Evolutionary conservation across 2,113 vertebrate species (phyloP), one percentile per base, ranked within the genome.

Genomic region (Alligator sinensis): DNA sequence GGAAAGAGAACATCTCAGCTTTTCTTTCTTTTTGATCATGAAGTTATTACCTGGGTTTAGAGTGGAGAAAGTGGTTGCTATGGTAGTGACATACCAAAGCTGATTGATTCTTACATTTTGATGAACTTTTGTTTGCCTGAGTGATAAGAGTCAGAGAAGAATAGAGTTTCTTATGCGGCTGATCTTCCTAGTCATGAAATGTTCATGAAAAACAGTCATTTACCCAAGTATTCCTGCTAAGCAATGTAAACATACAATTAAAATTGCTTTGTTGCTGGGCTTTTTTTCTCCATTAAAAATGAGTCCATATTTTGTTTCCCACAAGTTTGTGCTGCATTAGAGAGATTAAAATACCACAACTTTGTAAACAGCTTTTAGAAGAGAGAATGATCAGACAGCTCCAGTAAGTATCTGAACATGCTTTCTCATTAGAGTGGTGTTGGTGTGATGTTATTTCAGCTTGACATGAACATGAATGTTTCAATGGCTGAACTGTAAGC

Each of bases 401-500:
- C 77, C 75, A 87, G 68, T 47, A 90, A 94, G 77, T 88, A 62
- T 84, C 83, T 94, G 75, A 97, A 96, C 61, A 5, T 11, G 79
- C 62, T 91, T 95, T 93, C 85, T 88, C 1, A 0, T 86, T 93
- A 87, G 58, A 30, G 60, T 80, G 86, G 60, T 72, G 74, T 86
- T 87, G 75, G 55, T 90, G 86, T 93, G 59, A 95, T 92, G 89
- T 57, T 93, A 82, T 92, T 90, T 82, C 83, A 84, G 68, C 81
- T 95, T 96, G 89, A 93, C 88, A 95, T 85, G 96, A 90, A 88
- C 90, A 94, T 76, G 80, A 76, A 30, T 84, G 38, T 94, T 97
- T 94, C 72, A 97, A 86, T 89, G 92, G 27, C 61, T 87, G 77
- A 61, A 89, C 76, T 88, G 59, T 96, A 96, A 93, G 79, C 94